phyloP scores from a whole-genome alignment of 2,888 invertebrate genomes.

The Melinopterus prodromus region DNA sequence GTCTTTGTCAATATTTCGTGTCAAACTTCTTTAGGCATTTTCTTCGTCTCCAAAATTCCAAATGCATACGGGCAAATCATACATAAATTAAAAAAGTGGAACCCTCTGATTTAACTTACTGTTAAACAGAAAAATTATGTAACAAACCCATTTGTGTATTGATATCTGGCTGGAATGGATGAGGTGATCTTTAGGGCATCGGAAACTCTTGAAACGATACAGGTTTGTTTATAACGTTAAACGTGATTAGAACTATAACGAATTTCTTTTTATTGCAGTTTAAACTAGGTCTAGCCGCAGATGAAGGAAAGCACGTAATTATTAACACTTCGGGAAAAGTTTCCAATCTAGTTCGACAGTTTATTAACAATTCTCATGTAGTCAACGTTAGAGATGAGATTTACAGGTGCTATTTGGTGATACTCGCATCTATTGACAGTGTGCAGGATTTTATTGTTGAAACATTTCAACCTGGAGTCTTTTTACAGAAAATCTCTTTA shows the following conservation, averaged over 20 bases:
- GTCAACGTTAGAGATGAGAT: conserved; percentile 8
- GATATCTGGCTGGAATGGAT: conserved; percentile 49
- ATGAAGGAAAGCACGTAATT: conserved; percentile 52
- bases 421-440: not conserved
- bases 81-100: conserved; percentile 19
- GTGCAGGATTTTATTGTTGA: conserved; percentile 45
- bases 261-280: conserved; percentile 47
- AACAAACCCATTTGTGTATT: conserved; percentile 11
- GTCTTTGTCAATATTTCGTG: conserved; percentile 13
- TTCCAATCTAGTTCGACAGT: conserved; percentile 46
- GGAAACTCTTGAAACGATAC: conserved; percentile 55
- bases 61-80: not conserved
- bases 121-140: conserved; percentile 11
- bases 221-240: conserved; percentile 47
- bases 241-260: conserved; percentile 11
- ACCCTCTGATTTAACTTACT: not conserved
- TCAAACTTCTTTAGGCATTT: conserved; percentile 15
- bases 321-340: conserved; percentile 48
- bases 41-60: conserved; percentile 13
- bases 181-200: conserved; percentile 55
- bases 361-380: conserved; percentile 49
- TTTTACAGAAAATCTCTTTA: conserved; percentile 41
- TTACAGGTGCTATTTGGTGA: not conserved
- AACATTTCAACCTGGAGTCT: conserved; percentile 28
- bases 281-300: conserved; percentile 51